Base-by-base conservation (phyloP, 2,797 vertebrate genomes). In the Mormyrus proboscirostris region DNA sequence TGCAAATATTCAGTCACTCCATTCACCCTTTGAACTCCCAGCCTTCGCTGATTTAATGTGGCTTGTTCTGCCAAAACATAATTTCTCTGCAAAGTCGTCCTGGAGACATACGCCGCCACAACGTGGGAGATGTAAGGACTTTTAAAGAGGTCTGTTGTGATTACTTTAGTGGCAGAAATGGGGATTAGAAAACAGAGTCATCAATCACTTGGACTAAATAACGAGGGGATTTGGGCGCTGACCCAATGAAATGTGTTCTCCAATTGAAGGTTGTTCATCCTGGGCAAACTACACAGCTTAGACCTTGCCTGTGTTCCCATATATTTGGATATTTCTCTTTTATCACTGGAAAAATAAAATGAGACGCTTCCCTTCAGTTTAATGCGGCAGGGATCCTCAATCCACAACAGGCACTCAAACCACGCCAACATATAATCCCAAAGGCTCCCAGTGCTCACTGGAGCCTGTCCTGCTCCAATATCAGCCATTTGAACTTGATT, bases 1-100 rank as follows among this genome's bases (percentile, higher is more conserved):
- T 88, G 49, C 84, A 79, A 90, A 85, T 59, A 89, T 69, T 47
- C 22, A 49, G 53, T 73, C 10, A 14, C 69, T 49, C 14, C n/a
- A 82, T 50, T 79, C 82, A 57, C 76, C 50, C 10, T 57, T 86
- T 53, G 47, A 59, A 65, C 51, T 12, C 29, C 8, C 51, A 33
- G 29, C 33, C 25, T 51, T 59, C 9, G 3, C 29, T 87, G 86
- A 86, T 86, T 86, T 86, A 86, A 38, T 25, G 2, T 29, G 51
- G 4, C 22, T 50, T 57, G 86, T 9, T 59, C 86, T 87, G 86
- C 86, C 29, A 57, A 59, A 59, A 59, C n/a, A 19, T 86, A 29
- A 53, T 86, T 57, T 86, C 51, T 38, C 51, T 3, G 2, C 51
- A 57, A 57, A 53, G 51, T 38, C 16, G 25, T 50, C 25, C 9